Evolutionary conservation across 1,140 invertebrate species (phyloP), one percentile per base, ranked within the genome.

Genomic region (Grapholita molesta): DNA sequence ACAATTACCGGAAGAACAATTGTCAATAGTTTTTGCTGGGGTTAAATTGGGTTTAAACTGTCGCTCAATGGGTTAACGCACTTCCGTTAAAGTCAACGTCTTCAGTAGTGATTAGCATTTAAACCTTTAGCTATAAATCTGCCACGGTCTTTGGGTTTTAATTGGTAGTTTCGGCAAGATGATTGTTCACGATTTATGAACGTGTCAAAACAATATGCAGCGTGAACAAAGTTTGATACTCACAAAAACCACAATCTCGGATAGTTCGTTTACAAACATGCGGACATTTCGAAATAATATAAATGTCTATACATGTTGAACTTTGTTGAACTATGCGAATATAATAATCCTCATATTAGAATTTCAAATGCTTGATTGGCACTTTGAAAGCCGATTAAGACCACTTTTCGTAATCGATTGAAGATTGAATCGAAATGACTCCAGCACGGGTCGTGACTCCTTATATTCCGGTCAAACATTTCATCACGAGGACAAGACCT

Each of bases 1-100:
- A 83, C 76, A 80, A 83, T 83, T 71, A 64, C 75, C 75, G 80
- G 80, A 82, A 78, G 68, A 24, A 38, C 53, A n/a, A 61, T 70
- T 30, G 48, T 65, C 4, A 61, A 11, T 61, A 61, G 28, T 61
- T 61, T 32, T 61, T 61, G 25, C 55, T 55, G 30, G 55, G 55
- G 55, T 61, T 61, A 61, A 61, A 12, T 61, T 61, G 55, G 12
- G 55, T 61, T 61, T 61, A 61, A 61, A 61, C 11, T 30, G 18
- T 25, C 55, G 55, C 25, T 28, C 55, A 28, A 28, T 61, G 30
- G 55, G 55, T 61, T 61, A 61, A 61, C 55, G 55, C 55, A 61
- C 55, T 61, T 61, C 55, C 55, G 55, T 61, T 30, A 28, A 61
- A 61, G 55, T 61, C 55, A 61, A 61, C 25, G 55, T 61, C 53